A percentile compares a stretch with the other conserved stretches of the same genome.
Conservation (phyloP, 2,797 vertebrate species). For the Sebastes ruberrimus region DNA sequence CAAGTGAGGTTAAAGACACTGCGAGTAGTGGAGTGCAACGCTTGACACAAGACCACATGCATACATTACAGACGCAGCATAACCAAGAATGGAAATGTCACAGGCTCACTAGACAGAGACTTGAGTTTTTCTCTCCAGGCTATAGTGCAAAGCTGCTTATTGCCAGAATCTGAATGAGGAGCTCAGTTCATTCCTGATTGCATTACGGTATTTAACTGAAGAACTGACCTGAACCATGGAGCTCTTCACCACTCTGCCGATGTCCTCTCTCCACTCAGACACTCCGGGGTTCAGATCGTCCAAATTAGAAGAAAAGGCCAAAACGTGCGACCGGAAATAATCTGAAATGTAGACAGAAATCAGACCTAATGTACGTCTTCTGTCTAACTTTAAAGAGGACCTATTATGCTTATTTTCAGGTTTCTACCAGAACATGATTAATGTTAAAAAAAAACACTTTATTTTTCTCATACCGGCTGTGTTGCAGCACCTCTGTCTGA, state of each 20-base stretch:
- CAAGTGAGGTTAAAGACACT: constrained; percentile 30
- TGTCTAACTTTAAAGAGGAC: neutral
- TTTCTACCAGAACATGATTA: too few species aligned
- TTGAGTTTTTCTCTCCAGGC: constrained; percentile 4
- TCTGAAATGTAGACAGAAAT: constrained; percentile 79
- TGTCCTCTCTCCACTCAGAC: constrained; percentile 91
- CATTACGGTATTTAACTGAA: neutral
- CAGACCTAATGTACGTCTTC: neutral
- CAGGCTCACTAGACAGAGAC: neutral
- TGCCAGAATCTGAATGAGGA: constrained; percentile 26
- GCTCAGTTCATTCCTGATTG: constrained; percentile 7
- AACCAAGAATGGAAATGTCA: constrained; percentile 33
- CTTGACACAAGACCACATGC: constrained; percentile 23
- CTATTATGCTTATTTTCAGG: too few species aligned
- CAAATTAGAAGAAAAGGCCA: constrained; percentile 91
- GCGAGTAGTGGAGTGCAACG: constrained; percentile 5
- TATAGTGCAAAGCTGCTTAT: constrained; percentile 22
- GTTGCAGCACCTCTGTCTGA: too few species aligned
- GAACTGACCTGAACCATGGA: constrained; percentile 88
- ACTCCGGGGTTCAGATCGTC: constrained; percentile 92
- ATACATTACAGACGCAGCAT: constrained; percentile 29
- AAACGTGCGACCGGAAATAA: constrained; percentile 88
- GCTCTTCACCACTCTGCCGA: constrained; percentile 88
- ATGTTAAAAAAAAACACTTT: too few species aligned
- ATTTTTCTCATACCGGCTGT: too few species aligned